A percentile compares a stretch with the other conserved stretches of the same genome.
Evolutionary conservation across 2,797 vertebrate genomes (phyloP).

Genomic region (Muscicapa striata): DNA sequence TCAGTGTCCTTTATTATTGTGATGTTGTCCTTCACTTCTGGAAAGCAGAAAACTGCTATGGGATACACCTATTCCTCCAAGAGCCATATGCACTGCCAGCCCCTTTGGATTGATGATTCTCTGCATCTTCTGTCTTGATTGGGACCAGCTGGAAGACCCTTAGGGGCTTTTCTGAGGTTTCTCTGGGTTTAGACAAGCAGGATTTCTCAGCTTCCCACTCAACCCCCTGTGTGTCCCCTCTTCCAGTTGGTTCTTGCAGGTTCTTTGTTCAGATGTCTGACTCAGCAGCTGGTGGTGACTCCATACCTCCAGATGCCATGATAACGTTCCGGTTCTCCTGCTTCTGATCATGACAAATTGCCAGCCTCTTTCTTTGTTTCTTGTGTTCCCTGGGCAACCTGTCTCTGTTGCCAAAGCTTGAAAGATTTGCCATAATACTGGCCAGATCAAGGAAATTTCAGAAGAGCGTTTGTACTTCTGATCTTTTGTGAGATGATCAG

Average conservation of each 20-base stretch:
- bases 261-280: slow-evolving; percentile 7
- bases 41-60: background rate
- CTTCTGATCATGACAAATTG: background rate
- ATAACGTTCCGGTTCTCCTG: background rate
- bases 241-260: background rate
- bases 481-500: background rate
- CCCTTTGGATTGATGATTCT: accelerated
- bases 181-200: background rate
- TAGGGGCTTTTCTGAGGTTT: background rate
- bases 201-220: background rate
- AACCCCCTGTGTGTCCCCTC: background rate
- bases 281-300: slow-evolving; percentile 24
- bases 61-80: background rate
- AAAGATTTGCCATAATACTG: background rate
- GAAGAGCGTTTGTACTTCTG: background rate
- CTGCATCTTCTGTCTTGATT: background rate
- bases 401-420: background rate
- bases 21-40: background rate
- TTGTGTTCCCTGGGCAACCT: background rate
- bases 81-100: background rate
- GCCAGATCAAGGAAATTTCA: background rate
- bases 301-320: background rate
- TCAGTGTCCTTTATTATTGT: background rate
- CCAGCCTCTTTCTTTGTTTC: slow-evolving; percentile 18
- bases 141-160: background rate